Conservation (phyloP, 2,113 vertebrate species). For the Colossoma macropomum region DNA sequence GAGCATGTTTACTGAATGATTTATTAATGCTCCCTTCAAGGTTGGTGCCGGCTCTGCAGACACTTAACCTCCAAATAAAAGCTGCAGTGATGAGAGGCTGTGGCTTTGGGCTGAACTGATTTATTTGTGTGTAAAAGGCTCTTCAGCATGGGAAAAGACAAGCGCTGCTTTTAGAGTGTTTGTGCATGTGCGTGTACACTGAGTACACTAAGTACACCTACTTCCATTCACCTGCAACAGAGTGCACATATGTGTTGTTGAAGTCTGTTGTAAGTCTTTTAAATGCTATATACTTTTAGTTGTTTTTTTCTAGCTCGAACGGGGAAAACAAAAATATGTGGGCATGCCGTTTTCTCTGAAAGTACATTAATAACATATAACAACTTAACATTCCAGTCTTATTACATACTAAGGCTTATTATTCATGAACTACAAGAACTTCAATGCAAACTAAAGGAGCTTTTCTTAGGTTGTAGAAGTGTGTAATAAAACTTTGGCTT, state of each 20-base stretch:
- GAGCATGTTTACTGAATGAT: slow-evolving; percentile 27
- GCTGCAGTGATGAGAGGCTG: slow-evolving; percentile 16
- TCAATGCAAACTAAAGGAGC: no score
- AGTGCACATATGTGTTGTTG: not conserved
- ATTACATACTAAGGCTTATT: no score
- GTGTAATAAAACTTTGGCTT: no score
- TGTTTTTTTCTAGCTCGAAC: no score
- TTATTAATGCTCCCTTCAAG: slow-evolving; percentile 19
- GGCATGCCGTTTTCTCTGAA: no score
- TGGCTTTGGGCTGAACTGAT: not conserved
- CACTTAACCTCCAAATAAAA: slow-evolving; percentile 29
- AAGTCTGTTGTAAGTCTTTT: no score
- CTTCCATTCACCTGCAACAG: not conserved
- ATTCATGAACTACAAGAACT: no score
- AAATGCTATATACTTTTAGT: no score
- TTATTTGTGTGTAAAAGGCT: slow-evolving; percentile 9
- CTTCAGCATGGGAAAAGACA: not conserved
- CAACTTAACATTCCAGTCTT: no score
- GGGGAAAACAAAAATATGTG: no score
- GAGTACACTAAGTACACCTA: not conserved
- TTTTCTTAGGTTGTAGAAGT: no score
- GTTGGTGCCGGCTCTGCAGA: slow-evolving; percentile 3
- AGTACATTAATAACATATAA: no score
- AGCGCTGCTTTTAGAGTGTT: not conserved
- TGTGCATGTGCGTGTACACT: not conserved